Evolutionary conservation across 2,113 vertebrate species (phyloP), one percentile per base, ranked within the genome.

Genomic region (Onychorhynchus coronatus): DNA sequence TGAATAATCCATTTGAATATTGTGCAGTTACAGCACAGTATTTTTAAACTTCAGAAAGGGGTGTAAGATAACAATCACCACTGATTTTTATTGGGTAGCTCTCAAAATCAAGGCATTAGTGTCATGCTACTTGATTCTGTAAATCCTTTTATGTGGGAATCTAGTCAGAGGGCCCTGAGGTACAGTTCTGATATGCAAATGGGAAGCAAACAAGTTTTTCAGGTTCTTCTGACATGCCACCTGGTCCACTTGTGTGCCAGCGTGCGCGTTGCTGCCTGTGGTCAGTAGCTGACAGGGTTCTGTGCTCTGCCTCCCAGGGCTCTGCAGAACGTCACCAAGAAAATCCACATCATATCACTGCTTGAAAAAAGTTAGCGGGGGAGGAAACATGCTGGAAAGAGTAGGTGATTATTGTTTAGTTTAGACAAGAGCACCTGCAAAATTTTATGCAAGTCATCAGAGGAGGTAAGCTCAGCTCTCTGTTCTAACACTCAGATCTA

Each of bases 261-360:
- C 0, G 0, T 1, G 1, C 1, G 1, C 1, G 1, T 25, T 62
- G 47, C 44, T 74, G 67, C 37, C 53, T 66, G 28, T 31, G 13
- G 41, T 25, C 58, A 2, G 10, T 31, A 35, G 17, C 41, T 66
- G 65, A 2, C 0, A 1, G 53, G 13, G 24, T 39, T 70, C 73
- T 66, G 22, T 61, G 72, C n/a, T 92, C 44, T n/a, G 44, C n/a
- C 22, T 88, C 14, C 15, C 18, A 33, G 39, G 14, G 12, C 8
- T 37, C 63, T 84, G 41, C 50, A 55, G 68, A 56, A 90, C 66
- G 25, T n/a, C 66, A 46, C 50, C 31, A 31, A 70, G 68, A 80
- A 84, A 74, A 80, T 52, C 37, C 14, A n/a, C 4, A 2, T 20
- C 52, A 13, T n/a, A 14, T 35, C 68, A 63, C 39, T 52, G 30